Evolutionary conservation across 2,113 vertebrate genomes (phyloP).

Genomic region (Anser brachyrhynchus): DNA sequence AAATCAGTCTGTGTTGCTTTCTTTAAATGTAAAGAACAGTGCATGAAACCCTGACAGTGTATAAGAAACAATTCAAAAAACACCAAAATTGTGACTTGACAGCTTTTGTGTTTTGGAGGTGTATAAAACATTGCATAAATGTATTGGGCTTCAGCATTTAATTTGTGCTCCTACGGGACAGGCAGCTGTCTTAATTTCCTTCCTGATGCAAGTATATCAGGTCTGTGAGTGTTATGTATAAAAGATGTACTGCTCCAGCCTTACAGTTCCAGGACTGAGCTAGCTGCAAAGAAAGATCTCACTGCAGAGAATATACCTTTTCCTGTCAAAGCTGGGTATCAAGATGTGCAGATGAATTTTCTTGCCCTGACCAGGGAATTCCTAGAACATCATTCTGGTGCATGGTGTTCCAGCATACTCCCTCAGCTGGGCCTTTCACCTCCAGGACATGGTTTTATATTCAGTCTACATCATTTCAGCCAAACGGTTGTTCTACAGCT

Average conservation of each 20-base stretch:
- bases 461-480: constrained; percentile 50
- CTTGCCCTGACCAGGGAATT: constrained; percentile 20
- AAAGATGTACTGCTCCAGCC: constrained; percentile 13
- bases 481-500: constrained; percentile 34
- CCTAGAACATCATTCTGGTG: constrained; percentile 16
- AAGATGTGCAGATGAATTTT: constrained; percentile 13
- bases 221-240: not conserved
- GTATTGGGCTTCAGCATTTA: not conserved
- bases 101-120: constrained; percentile 53
- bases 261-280: not conserved
- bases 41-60: constrained; percentile 57
- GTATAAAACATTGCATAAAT: not conserved
- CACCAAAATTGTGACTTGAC: constrained; percentile 51
- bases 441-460: constrained; percentile 45
- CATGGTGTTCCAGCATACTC: not conserved
- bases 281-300: constrained; percentile 12
- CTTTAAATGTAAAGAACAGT: constrained; percentile 61
- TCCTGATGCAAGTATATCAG: not conserved
- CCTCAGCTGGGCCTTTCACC: constrained; percentile 29
- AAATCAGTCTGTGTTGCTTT: constrained; percentile 23
- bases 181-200: constrained; percentile 43
- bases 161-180: not conserved
- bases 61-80: constrained; percentile 69
- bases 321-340: constrained; percentile 37
- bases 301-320: not conserved